A percentile compares a stretch with the other conserved stretches of the same genome.
These are phyloP conservation scores for Oxystoma pomonae DNA, from an alignment of 2,888 invertebrate genomes.

Conservation along the genomic window DNA sequence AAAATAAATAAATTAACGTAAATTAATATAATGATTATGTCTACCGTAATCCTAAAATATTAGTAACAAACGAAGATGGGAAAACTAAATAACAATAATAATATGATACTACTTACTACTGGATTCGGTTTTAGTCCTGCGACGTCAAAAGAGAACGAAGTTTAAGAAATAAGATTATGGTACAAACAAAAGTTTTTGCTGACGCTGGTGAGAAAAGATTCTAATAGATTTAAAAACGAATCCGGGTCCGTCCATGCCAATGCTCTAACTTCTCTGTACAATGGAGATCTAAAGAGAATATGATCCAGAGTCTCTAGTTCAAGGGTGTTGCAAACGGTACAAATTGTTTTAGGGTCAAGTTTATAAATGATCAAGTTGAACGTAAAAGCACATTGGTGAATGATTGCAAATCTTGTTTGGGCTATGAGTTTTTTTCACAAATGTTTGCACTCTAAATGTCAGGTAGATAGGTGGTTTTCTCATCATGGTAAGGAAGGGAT, in stretches of 20 bases:
- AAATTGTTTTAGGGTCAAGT: not conserved
- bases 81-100: too few species aligned
- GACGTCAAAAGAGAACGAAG: not conserved
- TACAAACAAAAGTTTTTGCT: not conserved
- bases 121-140: not conserved
- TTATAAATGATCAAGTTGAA: not conserved
- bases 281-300: not conserved
- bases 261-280: not conserved
- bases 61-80: too few species aligned
- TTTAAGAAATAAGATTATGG: not conserved
- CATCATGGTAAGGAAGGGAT: not conserved
- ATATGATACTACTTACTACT: too few species aligned
- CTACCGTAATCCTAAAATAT: too few species aligned
- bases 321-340: not conserved
- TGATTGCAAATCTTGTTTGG: not conserved
- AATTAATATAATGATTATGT: too few species aligned
- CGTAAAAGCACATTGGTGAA: not conserved
- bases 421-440: not conserved
- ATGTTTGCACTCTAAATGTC: not conserved
- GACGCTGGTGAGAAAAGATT: not conserved
- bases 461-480: not conserved
- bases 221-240: not conserved
- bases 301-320: not conserved
- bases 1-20: too few species aligned
- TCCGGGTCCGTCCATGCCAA: not conserved